These are phyloP conservation scores for Emmelina monodactyla DNA, from an alignment of 2,888 invertebrate genomes.

Conservation along the genomic window DNA sequence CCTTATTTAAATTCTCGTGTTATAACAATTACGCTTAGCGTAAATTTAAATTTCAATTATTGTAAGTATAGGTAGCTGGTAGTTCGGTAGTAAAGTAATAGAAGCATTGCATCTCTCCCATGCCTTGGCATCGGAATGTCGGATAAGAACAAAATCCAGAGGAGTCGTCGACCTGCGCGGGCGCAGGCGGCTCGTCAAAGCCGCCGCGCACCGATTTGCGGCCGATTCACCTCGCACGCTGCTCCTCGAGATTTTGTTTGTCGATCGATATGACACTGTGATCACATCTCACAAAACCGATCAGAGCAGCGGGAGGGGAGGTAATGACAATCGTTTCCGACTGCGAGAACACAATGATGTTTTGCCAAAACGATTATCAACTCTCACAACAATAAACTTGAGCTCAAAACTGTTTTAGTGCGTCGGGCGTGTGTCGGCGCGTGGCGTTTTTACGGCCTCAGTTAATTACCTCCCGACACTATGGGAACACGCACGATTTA, in stretches of 20 bases:
- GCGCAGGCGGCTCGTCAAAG: constrained; percentile 54
- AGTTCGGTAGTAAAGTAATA: too few relatives aligned
- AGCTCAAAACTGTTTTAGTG: too few relatives aligned
- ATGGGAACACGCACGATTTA: neutral
- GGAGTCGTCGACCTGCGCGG: constrained; percentile 55
- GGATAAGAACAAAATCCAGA: constrained; percentile 57
- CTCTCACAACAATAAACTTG: too few relatives aligned
- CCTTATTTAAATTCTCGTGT: too few relatives aligned
- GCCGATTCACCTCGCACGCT: neutral
- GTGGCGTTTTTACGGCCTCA: neutral
- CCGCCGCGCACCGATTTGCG: constrained; percentile 7
- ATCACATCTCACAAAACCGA: neutral
- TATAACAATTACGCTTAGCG: too few relatives aligned
- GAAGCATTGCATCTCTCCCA: neutral
- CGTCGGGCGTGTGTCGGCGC: too few relatives aligned
- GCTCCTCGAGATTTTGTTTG: neutral
- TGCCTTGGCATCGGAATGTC: constrained; percentile 27
- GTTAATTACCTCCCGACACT: neutral
- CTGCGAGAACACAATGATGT: too few relatives aligned
- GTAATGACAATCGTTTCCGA: too few relatives aligned
- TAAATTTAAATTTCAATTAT: too few relatives aligned
- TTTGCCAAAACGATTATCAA: too few relatives aligned
- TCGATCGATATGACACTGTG: neutral
- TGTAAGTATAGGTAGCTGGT: too few relatives aligned
- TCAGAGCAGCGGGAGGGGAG: too few relatives aligned